These are phyloP conservation scores for Drosophila incognita DNA, from an alignment of 2,888 invertebrate species.

Conservation along the genomic window DNA sequence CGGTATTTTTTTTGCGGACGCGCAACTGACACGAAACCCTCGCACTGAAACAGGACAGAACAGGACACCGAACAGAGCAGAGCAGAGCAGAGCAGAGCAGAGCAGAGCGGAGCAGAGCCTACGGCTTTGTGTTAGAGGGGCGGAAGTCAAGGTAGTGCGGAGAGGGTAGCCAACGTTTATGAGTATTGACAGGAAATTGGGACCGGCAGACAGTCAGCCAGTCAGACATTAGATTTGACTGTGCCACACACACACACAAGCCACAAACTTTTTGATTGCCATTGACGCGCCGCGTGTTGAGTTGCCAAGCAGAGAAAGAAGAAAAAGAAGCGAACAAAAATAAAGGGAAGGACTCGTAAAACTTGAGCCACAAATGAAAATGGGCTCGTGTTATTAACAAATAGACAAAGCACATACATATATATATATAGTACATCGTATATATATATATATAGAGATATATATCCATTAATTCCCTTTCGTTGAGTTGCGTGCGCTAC, in stretches of 20 bases:
- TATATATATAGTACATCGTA: neutral
- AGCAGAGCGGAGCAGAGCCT: slow-evolving; percentile 22
- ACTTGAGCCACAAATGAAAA: slow-evolving; percentile 37
- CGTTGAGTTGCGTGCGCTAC: slow-evolving; percentile 32
- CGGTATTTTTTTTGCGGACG: slow-evolving; percentile 59
- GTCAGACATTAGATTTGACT: slow-evolving; percentile 39
- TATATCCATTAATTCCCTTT: slow-evolving; percentile 16
- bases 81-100: neutral
- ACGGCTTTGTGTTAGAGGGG: slow-evolving; percentile 1
- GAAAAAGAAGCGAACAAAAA: neutral
- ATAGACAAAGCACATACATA: slow-evolving; percentile 25
- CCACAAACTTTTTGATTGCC: slow-evolving; percentile 68
- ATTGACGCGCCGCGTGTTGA: slow-evolving; percentile 58
- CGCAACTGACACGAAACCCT: slow-evolving; percentile 65
- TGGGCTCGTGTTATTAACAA: slow-evolving; percentile 67
- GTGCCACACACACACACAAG: slow-evolving; percentile 37
- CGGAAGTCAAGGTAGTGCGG: neutral
- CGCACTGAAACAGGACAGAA: neutral
- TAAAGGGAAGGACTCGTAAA: slow-evolving; percentile 37
- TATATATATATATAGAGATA: slow-evolving; percentile 1
- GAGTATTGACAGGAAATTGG: slow-evolving; percentile 76
- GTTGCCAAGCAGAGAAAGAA: slow-evolving; percentile 16
- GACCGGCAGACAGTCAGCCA: slow-evolving; percentile 51
- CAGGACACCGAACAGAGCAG: neutral
- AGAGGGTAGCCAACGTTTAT: slow-evolving; percentile 40